Percentiles rank a stretch among this genome's conserved stretches.
Evolutionary conservation across 2,797 vertebrate species (phyloP).

Genomic region (Hozukius guyotensis): DNA sequence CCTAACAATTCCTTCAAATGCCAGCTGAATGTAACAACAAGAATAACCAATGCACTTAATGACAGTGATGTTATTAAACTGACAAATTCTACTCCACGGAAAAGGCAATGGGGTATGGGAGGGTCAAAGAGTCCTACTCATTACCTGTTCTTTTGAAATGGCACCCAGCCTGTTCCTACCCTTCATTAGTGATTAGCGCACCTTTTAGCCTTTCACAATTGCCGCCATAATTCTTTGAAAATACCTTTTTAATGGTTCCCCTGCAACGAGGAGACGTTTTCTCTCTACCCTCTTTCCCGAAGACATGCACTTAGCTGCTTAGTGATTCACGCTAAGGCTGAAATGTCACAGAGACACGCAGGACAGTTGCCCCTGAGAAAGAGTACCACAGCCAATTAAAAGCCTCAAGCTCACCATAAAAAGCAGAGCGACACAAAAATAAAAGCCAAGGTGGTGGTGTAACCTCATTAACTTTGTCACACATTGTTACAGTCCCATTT

Average conservation of each 20-base stretch:
- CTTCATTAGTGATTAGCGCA: slow-evolving; percentile 81
- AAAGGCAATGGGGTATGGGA: slow-evolving; percentile 73
- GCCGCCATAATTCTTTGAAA: slow-evolving; percentile 77
- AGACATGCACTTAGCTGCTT: slow-evolving; percentile 68
- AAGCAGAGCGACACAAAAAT: slow-evolving; percentile 66
- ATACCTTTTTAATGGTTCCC: slow-evolving; percentile 79
- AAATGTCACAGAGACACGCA: slow-evolving; percentile 75
- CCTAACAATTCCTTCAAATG: slow-evolving; percentile 72
- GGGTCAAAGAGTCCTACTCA: slow-evolving; percentile 77
- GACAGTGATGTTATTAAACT: slow-evolving; percentile 76
- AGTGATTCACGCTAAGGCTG: slow-evolving; percentile 69
- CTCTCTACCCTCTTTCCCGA: slow-evolving; percentile 48
- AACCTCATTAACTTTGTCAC: slow-evolving; percentile 77
- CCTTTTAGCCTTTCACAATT: slow-evolving; percentile 77
- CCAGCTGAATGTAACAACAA: slow-evolving; percentile 72
- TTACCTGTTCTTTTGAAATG: slow-evolving; percentile 80
- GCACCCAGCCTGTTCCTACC: slow-evolving; percentile 73
- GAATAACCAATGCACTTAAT: slow-evolving; percentile 74
- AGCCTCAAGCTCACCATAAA: slow-evolving; percentile 63
- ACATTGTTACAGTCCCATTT: slow-evolving; percentile 51
- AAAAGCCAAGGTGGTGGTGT: slow-evolving; percentile 68
- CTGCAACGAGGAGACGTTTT: slow-evolving; percentile 61
- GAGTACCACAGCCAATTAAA: slow-evolving; percentile 75
- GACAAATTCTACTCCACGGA: slow-evolving; percentile 71
- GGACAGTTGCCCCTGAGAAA: slow-evolving; percentile 59